These are phyloP conservation scores for Punctoribates punctum DNA, from an alignment of 2,888 invertebrate genomes.

Conservation along the genomic window DNA sequence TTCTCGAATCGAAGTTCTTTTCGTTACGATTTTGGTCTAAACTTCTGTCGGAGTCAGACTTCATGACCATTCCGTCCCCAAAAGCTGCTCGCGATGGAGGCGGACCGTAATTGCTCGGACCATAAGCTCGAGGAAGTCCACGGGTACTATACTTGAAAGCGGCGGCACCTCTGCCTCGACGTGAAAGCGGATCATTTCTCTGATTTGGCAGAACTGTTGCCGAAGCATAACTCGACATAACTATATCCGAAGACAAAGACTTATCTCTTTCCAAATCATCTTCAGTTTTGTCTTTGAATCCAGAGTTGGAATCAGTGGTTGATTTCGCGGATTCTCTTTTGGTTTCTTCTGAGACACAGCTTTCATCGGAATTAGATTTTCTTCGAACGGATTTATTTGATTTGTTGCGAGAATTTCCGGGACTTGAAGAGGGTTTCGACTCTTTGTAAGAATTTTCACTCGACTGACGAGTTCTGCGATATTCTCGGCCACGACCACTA, in stretches of 20 bases:
- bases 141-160: conserved; percentile 48
- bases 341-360: conserved; percentile 15
- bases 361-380: conserved; percentile 28
- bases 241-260: conserved; percentile 73
- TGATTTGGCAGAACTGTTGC: neutral
- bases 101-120: conserved; percentile 68
- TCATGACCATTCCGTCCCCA: conserved; percentile 44
- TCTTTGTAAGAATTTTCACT: neutral
- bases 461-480: neutral
- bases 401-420: conserved; percentile 8
- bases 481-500: neutral
- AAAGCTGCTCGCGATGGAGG: conserved; percentile 75
- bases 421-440: neutral
- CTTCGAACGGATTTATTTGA: neutral
- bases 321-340: conserved; percentile 5
- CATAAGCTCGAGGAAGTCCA: conserved; percentile 51
- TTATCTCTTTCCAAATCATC: conserved; percentile 54
- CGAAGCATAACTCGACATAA: conserved; percentile 80
- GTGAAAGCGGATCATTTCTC: neutral
- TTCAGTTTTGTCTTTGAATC: conserved; percentile 45
- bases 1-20: neutral
- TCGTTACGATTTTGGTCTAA: conserved; percentile 29
- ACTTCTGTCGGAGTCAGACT: neutral
- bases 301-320: neutral
- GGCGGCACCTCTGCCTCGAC: conserved; percentile 54